Evolutionary conservation across 2,888 invertebrate genomes (phyloP), one percentile per base, ranked within the genome.

Genomic region (Temnothorax rugatulus): DNA sequence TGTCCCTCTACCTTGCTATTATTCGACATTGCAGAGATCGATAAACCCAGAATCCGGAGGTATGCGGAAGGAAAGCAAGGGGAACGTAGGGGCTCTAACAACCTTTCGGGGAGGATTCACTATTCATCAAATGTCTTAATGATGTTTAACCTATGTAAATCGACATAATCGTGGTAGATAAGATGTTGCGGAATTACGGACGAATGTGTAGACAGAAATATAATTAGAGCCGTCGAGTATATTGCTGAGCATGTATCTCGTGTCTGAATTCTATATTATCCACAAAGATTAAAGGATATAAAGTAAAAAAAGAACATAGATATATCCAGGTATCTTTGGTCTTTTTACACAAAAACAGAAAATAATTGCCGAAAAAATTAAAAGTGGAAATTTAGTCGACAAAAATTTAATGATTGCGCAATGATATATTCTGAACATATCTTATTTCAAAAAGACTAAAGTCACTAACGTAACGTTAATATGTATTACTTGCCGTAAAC

Each of bases 171-270:
- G 34, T 38, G 54, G 74, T 38, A 71, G 77, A 77, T 57, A 73
- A 79, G 79, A 79, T n/a, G 59, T 25, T 38, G 44, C 73, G 44
- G 13, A 71, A 79, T 57, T 71, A 73, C 79, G 44, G 47, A 54
- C 63, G 52, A 34, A 66, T 82, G 61, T 81, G 64, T 54, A 21
- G 44, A 25, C 34, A 50, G 73, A 90, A 82, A 89, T 86, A 84
- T 81, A 84, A 90, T 89, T 89, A 88, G 76, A 74, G 63, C 71
- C 57, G 64, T 21, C 29, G 44, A 44, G 69, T 21, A 21, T 21
- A 63, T 38, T 29, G 18, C 66, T 29, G 25, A 29, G 11, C 11
- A 29, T 11, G 1, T 25, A 52, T 52, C 50, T 64, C 38, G 38
- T 38, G 5, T 38, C 9, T 38, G 25, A 73, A 59, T 79, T 59